These are phyloP conservation scores for Tenthredo mesomela DNA, from an alignment of 2,888 invertebrate genomes.

Conservation along the genomic window DNA sequence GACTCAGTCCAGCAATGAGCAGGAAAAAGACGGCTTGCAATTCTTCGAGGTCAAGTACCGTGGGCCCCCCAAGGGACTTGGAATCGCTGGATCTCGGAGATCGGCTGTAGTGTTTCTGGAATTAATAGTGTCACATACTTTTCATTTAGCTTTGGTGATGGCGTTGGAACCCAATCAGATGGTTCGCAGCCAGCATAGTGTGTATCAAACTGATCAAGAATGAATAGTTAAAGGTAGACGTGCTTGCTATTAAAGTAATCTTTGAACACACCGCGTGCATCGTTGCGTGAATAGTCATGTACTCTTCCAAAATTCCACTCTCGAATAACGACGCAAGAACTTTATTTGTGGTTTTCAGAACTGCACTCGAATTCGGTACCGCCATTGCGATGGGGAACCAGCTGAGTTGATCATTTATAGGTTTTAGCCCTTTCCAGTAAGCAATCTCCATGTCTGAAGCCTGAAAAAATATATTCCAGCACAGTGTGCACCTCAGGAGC, in stretches of 20 bases:
- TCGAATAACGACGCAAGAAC: not conserved
- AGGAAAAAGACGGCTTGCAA: not conserved
- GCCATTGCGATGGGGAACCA: not conserved
- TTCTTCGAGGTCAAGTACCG: not conserved
- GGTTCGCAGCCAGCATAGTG: too few relatives aligned
- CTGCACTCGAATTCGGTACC: not conserved
- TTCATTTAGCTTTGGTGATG: too few relatives aligned
- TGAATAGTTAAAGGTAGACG: not conserved
- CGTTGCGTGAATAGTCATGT: not conserved
- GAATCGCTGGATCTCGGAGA: too few relatives aligned
- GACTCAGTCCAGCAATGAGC: slow-evolving; percentile 11
- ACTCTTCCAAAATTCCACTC: not conserved
- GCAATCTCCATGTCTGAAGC: not conserved
- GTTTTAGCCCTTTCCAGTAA: not conserved
- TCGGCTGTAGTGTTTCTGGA: too few relatives aligned
- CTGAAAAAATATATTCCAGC: not conserved
- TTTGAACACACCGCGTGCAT: not conserved
- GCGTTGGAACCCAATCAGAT: too few relatives aligned
- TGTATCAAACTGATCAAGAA: too few relatives aligned
- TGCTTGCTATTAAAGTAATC: not conserved
- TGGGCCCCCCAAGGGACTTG: not conserved
- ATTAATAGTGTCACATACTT: too few relatives aligned
- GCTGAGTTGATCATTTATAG: not conserved
- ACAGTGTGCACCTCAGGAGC: not conserved
- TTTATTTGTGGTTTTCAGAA: not conserved